Base-by-base conservation (phyloP, 2,797 vertebrate genomes). In the Cyprinodon diabolis region DNA sequence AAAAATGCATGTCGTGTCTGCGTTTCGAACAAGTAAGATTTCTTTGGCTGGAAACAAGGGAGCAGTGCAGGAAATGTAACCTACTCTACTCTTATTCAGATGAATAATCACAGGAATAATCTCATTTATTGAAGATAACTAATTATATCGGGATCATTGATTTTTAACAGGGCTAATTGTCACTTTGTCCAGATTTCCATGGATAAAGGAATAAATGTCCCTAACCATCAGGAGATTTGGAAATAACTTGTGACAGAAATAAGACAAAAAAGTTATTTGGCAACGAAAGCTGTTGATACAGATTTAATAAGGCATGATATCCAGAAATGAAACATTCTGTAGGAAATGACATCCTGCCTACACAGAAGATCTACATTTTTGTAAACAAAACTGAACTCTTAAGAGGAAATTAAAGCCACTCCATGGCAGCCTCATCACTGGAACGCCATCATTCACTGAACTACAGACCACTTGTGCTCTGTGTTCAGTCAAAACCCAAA, bases 331-430 rank as follows among this genome's bases (percentile, higher is more conserved):
- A 48, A 48, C 10, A 48, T 14, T 11, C 10, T 48, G 47, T 48
- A 48, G 49, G 49, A 51, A 15, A 17, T 12, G 30, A 43, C 19
- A 57, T 5, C 45, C 25, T 74, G 52, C 71, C 71, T 56, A 10
- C 56, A 67, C 51, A 43, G 37, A 15, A 14, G 4, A 17, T 51
- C 49, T 51, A 51, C 49, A 17, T 5, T 51, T 51, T 15, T 15
- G 19, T 25, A 70, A 82, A 76, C 71, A 68, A 78, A 84, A 51
- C 43, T 23, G 6, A 2, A 43, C 56, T 75, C 68, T 70, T n/a
- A 71, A 69, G 73, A 83, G 68, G 73, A 57, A 80, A 72, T 79
- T 72, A 75, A 78, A 77, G 25, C 62, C 71, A 75, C 73, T 74
- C 77, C 17, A 23, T 63, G 35, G 47, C 72, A 74, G 21, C 43